Percentiles rank a stretch among this genome's conserved stretches.
These are phyloP conservation scores for Lycorma delicatula DNA, from an alignment of 1,140 invertebrate genomes.

Conservation along the genomic window DNA sequence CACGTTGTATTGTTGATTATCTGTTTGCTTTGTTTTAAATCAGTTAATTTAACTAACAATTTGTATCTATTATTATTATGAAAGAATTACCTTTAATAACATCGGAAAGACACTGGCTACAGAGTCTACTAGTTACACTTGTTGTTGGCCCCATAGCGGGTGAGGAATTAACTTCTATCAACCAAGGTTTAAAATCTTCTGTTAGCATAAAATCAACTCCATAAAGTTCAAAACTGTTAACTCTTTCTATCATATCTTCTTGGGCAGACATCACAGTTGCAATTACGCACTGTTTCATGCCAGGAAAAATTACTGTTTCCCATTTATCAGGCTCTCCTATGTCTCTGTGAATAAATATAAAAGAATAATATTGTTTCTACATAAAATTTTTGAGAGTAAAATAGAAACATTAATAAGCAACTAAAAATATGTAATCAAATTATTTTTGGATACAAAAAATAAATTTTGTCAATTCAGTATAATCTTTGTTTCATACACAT, in stretches of 20 bases:
- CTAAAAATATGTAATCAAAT: not conserved
- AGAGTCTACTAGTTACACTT: slow-evolving; percentile 76
- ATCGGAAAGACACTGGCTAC: slow-evolving; percentile 80
- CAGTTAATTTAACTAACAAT: too few species aligned
- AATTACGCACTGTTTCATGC: slow-evolving; percentile 79
- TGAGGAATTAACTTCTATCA: slow-evolving; percentile 92
- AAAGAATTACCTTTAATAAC: slow-evolving; percentile 81
- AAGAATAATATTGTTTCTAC: not conserved
- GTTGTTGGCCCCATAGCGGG: slow-evolving; percentile 84
- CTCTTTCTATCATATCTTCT: slow-evolving; percentile 72
- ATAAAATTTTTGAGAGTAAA: not conserved
- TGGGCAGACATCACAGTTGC: slow-evolving; percentile 80
- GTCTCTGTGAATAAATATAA: slow-evolving; percentile 31
- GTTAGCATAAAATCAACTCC: slow-evolving; percentile 88
- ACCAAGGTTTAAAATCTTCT: slow-evolving; percentile 80
- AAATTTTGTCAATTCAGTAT: too few species aligned
- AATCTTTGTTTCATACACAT: too few species aligned
- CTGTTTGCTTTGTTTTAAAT: too few species aligned
- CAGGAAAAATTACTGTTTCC: slow-evolving; percentile 74
- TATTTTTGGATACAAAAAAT: not conserved
- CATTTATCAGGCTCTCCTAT: slow-evolving; percentile 61
- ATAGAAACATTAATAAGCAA: not conserved
- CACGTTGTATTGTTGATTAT: too few species aligned
- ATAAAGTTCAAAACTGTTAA: slow-evolving; percentile 85
- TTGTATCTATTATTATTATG: too few species aligned